phyloP scores from a whole-genome alignment of 1,140 invertebrate species.

The Macrocentrus cingulum region DNA sequence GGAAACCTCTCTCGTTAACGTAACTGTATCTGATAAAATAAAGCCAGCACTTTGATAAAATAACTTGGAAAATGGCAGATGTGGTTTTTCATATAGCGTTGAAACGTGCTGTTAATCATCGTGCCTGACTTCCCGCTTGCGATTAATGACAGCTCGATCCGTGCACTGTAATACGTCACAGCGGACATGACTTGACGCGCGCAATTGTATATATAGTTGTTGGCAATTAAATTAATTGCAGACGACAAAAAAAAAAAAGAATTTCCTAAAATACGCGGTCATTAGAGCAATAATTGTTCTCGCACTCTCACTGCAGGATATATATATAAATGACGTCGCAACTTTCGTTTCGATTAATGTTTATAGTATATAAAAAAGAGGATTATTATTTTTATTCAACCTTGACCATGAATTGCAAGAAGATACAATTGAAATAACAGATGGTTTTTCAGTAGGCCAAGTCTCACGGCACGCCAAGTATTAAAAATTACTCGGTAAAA shows the following conservation, averaged over 20 bases:
- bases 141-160: constrained; percentile 28
- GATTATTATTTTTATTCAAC: background rate
- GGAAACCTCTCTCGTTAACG: background rate
- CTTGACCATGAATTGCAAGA: background rate
- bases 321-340: background rate
- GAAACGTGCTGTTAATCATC: constrained; percentile 36
- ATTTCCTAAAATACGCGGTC: no score
- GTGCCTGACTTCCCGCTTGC: constrained; percentile 31
- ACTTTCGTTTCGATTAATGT: background rate
- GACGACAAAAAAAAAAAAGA: background rate
- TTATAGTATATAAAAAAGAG: background rate
- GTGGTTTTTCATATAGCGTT: constrained; percentile 9
- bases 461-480: no score
- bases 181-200: background rate
- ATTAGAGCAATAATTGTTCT: background rate
- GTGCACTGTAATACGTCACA: background rate
- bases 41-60: no score
- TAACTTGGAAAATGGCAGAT: no score
- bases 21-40: constrained; percentile 17
- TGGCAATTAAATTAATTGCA: constrained; percentile 9
- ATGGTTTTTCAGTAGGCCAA: no score
- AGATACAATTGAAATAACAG: background rate
- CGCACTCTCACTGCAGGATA: background rate
- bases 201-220: background rate
- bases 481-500: background rate